A percentile compares a stretch with the other conserved stretches of the same genome.
These are phyloP conservation scores for Acanthosoma haemorrhoidale DNA, from an alignment of 2,888 invertebrate genomes.

Conservation along the genomic window DNA sequence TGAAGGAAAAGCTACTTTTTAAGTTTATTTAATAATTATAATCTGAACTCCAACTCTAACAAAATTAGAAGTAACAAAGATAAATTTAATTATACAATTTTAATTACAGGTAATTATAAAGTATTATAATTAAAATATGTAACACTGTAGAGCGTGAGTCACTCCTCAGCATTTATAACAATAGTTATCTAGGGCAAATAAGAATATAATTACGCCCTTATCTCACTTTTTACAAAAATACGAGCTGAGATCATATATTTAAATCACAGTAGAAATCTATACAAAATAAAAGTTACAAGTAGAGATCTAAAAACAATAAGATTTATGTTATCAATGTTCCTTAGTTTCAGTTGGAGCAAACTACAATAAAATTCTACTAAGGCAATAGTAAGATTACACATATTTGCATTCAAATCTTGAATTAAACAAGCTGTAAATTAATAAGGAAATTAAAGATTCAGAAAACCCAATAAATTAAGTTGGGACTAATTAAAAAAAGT, in stretches of 20 bases:
- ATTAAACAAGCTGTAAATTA: background rate
- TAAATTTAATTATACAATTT: background rate
- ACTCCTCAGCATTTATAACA: constrained; percentile 1
- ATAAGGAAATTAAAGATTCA: background rate
- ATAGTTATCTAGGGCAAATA: background rate
- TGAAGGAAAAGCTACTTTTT: too few relatives aligned
- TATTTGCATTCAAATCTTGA: background rate
- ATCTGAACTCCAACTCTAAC: background rate
- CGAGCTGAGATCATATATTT: constrained; percentile 10
- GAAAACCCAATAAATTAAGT: background rate
- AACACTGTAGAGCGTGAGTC: background rate
- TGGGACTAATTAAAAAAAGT: too few relatives aligned
- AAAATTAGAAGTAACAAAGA: background rate
- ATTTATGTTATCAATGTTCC: background rate
- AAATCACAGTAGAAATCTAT: constrained; percentile 1
- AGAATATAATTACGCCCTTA: background rate
- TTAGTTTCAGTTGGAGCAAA: background rate
- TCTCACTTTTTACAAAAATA: background rate
- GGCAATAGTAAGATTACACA: background rate
- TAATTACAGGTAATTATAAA: background rate
- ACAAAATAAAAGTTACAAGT: background rate
- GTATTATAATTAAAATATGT: constrained; percentile 3
- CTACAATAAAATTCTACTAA: background rate
- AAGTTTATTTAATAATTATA: background rate
- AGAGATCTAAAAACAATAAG: background rate